Evolutionary conservation across 1,140 invertebrate species (phyloP).

Genomic region (Laodelphax striatellus): DNA sequence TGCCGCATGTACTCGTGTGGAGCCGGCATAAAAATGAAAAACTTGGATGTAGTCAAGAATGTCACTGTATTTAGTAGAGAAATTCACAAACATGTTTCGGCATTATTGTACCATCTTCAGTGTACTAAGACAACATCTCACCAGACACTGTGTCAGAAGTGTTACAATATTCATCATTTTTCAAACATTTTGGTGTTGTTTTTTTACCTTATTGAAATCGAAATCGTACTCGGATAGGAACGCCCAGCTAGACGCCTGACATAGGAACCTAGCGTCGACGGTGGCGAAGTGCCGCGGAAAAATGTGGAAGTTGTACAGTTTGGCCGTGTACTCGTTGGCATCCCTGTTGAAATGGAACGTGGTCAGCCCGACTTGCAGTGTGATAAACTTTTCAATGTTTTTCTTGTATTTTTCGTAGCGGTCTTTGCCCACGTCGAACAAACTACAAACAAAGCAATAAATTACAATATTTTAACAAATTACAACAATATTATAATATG

Average conservation of each 20-base stretch:
- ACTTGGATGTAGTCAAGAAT: no score
- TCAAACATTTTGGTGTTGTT: no score
- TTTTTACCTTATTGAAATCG: slow-evolving; percentile 60
- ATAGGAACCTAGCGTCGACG: slow-evolving; percentile 44
- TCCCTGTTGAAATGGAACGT: slow-evolving; percentile 43
- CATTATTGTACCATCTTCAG: no score
- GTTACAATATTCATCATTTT: no score
- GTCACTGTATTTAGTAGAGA: no score
- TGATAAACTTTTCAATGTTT: slow-evolving; percentile 43
- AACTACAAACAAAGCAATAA: slow-evolving; percentile 39
- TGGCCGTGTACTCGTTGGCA: slow-evolving; percentile 40
- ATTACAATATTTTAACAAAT: no score
- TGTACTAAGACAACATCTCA: no score
- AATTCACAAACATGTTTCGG: no score
- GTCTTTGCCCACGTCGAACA: slow-evolving; percentile 52
- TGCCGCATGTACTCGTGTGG: no score
- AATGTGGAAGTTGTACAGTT: slow-evolving; percentile 53
- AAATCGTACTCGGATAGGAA: slow-evolving; percentile 53
- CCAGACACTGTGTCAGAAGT: no score
- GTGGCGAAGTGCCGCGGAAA: slow-evolving; percentile 46
- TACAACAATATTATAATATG: no score
- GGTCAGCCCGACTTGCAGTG: slow-evolving; percentile 49
- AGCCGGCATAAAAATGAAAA: no score
- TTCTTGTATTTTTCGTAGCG: slow-evolving; percentile 46
- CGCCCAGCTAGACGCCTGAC: slow-evolving; percentile 46